Evolutionary conservation across 2,797 vertebrate species (phyloP).

Genomic region (Thalassophryne amazonica): DNA sequence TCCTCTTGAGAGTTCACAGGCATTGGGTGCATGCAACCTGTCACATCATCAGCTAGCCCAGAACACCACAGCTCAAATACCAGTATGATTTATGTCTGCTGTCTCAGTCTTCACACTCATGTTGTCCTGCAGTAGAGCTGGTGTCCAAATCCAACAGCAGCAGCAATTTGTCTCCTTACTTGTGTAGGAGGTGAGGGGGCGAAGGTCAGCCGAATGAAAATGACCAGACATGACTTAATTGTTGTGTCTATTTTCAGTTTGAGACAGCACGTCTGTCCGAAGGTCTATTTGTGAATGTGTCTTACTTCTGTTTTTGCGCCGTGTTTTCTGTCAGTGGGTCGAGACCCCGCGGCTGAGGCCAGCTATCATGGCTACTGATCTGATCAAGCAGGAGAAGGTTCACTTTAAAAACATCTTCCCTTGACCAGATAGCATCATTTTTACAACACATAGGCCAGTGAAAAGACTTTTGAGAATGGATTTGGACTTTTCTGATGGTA

Average conservation of each 20-base stretch:
- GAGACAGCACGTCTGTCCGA: conserved; percentile 67
- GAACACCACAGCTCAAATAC: conserved; percentile 78
- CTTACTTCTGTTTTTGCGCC: conserved; percentile 42
- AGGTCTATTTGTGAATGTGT: conserved; percentile 62
- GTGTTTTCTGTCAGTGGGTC: conserved; percentile 43
- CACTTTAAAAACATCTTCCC: conserved; percentile 32
- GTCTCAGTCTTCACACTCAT: conserved; percentile 55
- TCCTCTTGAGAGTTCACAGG: conserved; percentile 36
- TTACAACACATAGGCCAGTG: conserved; percentile 45
- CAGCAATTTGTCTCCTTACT: conserved; percentile 67
- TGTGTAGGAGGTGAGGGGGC: conserved; percentile 62
- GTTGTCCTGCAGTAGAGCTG: conserved; percentile 36
- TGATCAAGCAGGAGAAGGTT: conserved; percentile 51
- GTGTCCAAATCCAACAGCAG: conserved; percentile 56
- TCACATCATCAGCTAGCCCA: conserved; percentile 43
- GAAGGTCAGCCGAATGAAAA: conserved; percentile 72
- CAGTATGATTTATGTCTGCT: conserved; percentile 87
- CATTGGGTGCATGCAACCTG: conserved; percentile 46
- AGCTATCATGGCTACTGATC: conserved; percentile 43
- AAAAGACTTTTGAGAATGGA: conserved; percentile 5
- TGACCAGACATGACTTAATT: conserved; percentile 74
- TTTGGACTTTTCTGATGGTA: neutral
- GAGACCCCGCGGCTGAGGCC: conserved; percentile 43
- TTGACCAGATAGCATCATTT: conserved; percentile 49
- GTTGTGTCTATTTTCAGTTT: conserved; percentile 71